Conservation (phyloP, 35 echinoderm and acorn worm species). For the Patiria miniata region DNA sequence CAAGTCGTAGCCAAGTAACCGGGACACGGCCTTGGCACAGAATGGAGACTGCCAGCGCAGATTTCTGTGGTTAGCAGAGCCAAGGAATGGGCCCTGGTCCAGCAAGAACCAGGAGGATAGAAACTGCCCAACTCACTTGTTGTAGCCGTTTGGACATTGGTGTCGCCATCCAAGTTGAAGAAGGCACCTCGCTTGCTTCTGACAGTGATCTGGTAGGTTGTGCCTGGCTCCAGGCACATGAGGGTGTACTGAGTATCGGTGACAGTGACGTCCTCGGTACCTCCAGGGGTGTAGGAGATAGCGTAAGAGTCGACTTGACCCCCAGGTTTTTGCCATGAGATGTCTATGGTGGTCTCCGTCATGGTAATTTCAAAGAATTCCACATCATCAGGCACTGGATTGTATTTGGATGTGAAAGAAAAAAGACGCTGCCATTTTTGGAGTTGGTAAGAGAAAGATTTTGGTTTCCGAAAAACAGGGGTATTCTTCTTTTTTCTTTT, state of each 20-base stretch:
- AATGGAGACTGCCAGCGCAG: too few species aligned
- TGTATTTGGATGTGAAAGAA: too few species aligned
- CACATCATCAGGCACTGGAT: not conserved
- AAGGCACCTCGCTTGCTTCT: not conserved
- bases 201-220: not conserved
- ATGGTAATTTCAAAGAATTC: not conserved
- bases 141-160: not conserved
- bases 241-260: not conserved
- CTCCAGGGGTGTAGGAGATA: not conserved
- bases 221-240: constrained; percentile 1
- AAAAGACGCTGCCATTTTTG: too few species aligned
- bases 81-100: too few species aligned
- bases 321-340: not conserved
- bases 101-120: too few species aligned
- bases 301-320: not conserved
- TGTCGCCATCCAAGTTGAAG: not conserved
- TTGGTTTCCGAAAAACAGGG: too few species aligned
- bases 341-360: not conserved
- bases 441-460: too few species aligned
- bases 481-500: too few species aligned
- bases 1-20: too few species aligned
- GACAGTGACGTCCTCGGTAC: not conserved
- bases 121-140: not conserved
- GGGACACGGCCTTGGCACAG: too few species aligned
- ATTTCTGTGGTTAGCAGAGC: too few species aligned